A percentile compares a stretch with the other conserved stretches of the same genome.
phyloP scores from a whole-genome alignment of 2,888 invertebrate genomes.

The Drosophila koepferae region DNA sequence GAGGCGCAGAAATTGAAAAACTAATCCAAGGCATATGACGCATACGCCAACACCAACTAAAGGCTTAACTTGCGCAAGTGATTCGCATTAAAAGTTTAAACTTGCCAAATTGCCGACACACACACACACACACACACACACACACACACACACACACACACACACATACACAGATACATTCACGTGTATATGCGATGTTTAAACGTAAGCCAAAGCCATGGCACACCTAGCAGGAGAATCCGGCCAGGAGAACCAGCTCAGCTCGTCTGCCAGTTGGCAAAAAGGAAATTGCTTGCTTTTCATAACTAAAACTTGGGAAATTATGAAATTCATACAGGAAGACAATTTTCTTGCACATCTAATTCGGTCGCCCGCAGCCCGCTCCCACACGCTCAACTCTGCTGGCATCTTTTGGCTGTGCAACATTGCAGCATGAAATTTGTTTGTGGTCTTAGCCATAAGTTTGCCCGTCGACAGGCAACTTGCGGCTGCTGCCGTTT shows the following conservation, averaged over 20 bases:
- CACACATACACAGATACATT: constrained; percentile 14
- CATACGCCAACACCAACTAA: constrained; percentile 32
- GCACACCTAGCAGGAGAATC: constrained; percentile 29
- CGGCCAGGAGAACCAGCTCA: constrained; percentile 2
- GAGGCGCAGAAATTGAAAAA: constrained; percentile 72
- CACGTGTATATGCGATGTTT: constrained; percentile 16
- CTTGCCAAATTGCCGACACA: constrained; percentile 66
- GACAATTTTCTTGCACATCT: constrained; percentile 83
- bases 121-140: constrained; percentile 17
- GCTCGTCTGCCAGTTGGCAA: constrained; percentile 32
- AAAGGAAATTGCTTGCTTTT: constrained; percentile 82
- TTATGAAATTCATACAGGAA: constrained; percentile 85
- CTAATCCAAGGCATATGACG: constrained; percentile 57
- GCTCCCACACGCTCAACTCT: neutral
- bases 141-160: constrained; percentile 22
- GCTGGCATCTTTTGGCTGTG: constrained; percentile 22
- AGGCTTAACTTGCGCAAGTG: constrained; percentile 68
- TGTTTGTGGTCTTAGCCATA: constrained; percentile 80
- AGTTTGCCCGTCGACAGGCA: constrained; percentile 78
- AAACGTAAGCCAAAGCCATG: constrained; percentile 7
- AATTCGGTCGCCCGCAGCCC: constrained; percentile 56
- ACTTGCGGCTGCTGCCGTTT: constrained; percentile 67
- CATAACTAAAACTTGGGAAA: constrained; percentile 82
- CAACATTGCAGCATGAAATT: constrained; percentile 73
- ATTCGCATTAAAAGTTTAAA: constrained; percentile 75